phyloP scores from a whole-genome alignment of 2,113 vertebrate species.

The Macquaria ambigua region DNA sequence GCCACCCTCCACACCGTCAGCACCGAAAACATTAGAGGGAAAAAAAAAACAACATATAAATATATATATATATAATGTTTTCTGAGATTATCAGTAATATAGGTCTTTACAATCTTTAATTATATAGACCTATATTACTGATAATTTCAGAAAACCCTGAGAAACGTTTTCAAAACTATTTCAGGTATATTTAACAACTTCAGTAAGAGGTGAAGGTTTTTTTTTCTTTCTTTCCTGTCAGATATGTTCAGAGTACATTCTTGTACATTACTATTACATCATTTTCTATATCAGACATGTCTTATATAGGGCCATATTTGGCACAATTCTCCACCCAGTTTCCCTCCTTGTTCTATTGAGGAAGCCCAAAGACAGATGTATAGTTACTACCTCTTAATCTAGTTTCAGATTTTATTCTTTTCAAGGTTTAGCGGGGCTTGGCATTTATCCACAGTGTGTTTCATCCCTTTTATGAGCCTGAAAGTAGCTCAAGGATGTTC shows the following conservation, averaged over 20 bases:
- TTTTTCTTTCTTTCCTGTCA: neutral
- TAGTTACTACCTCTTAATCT: neutral
- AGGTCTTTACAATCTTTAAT: too few relatives aligned
- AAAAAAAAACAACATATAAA: too few relatives aligned
- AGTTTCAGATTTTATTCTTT: neutral
- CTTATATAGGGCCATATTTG: neutral
- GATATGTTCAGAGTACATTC: too few relatives aligned
- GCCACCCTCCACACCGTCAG: too few relatives aligned
- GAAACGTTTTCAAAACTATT: neutral
- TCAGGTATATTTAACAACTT: neutral
- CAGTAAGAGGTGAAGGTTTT: neutral
- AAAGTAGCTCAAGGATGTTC: slow-evolving; percentile 14
- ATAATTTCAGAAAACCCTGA: neutral
- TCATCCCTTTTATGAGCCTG: slow-evolving; percentile 15
- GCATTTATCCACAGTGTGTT: slow-evolving; percentile 13
- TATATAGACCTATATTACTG: neutral
- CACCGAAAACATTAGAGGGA: too few relatives aligned
- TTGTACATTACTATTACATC: neutral
- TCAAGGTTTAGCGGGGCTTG: neutral
- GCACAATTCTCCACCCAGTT: neutral
- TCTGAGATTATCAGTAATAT: too few relatives aligned
- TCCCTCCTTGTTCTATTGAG: neutral
- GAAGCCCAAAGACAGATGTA: slow-evolving; percentile 15
- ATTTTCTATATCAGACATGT: neutral
- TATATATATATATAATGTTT: neutral